Evolutionary conservation across 64 coral and sea anemone species (phyloP).

Genomic region (Stichodactyla helianthus): DNA sequence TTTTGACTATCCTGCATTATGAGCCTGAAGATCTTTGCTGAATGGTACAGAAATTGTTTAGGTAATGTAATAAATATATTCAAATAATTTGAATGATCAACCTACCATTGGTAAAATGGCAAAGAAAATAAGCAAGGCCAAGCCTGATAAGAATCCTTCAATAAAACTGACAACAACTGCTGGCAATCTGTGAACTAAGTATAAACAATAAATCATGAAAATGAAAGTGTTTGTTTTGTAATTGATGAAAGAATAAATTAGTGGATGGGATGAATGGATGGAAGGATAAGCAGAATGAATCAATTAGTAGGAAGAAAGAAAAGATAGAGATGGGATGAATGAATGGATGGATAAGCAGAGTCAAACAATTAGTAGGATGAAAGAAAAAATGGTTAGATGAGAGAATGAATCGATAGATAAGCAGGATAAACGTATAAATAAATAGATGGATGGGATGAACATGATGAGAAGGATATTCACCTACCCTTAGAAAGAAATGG

Average conservation of each 20-base stretch:
- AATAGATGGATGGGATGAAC: background rate
- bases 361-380: background rate
- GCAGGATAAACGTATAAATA: too few relatives aligned
- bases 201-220: background rate
- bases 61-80: background rate
- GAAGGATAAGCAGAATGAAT: background rate
- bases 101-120: conserved; percentile 92
- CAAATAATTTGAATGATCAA: background rate
- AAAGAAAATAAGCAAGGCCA: conserved; percentile 84
- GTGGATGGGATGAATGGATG: background rate
- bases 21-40: too few relatives aligned
- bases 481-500: background rate
- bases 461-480: background rate
- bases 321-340: background rate
- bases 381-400: background rate
- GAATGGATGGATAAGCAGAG: background rate
- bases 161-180: conserved; percentile 61
- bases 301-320: background rate
- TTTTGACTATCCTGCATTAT: too few relatives aligned
- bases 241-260: background rate
- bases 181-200: conserved; percentile 42
- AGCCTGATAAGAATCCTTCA: conserved; percentile 83
- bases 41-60: too few relatives aligned
- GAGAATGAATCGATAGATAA: background rate
- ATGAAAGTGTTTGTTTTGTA: too few relatives aligned